A percentile compares a stretch with the other conserved stretches of the same genome.
These are phyloP conservation scores for Dryoscopus gambensis DNA, from an alignment of 2,113 vertebrate genomes.

Conservation along the genomic window DNA sequence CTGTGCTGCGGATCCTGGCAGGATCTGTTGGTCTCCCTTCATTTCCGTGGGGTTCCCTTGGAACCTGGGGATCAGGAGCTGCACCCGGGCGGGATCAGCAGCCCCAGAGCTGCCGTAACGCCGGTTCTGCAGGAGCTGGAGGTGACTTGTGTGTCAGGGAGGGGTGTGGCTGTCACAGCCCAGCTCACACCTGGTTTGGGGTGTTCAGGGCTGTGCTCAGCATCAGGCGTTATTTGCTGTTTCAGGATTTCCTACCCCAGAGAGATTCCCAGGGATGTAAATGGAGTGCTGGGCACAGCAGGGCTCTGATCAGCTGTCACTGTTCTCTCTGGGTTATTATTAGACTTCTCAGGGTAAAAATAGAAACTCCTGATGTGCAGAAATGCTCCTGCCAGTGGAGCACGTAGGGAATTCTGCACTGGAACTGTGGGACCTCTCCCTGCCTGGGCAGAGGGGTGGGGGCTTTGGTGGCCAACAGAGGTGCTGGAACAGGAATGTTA, in stretches of 20 bases:
- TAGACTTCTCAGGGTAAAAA: constrained; percentile 56
- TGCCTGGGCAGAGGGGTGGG: not conserved
- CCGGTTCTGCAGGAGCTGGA: not conserved
- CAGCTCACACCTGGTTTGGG: not conserved
- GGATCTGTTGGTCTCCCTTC: not conserved
- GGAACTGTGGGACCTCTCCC: constrained; percentile 16
- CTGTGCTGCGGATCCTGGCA: not conserved
- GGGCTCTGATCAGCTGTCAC: constrained; percentile 14
- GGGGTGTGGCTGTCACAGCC: not conserved
- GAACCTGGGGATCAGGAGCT: not conserved
- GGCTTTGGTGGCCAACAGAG: not conserved
- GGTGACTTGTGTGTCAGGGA: not conserved
- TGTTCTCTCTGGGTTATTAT: not conserved
- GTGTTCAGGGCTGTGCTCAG: not conserved
- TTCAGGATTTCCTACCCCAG: not conserved
- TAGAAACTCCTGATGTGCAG: constrained; percentile 41
- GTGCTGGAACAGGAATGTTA: not conserved
- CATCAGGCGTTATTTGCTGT: not conserved
- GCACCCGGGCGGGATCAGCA: not conserved
- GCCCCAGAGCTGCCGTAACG: not conserved
- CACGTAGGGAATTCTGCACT: not conserved
- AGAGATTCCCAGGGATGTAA: not conserved
- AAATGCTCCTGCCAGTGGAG: not conserved
- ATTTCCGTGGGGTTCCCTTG: not conserved
- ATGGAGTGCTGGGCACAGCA: not conserved